These are phyloP conservation scores for Odocoileus virginianus DNA, from an alignment of 2,113 vertebrate genomes.

Conservation along the genomic window DNA sequence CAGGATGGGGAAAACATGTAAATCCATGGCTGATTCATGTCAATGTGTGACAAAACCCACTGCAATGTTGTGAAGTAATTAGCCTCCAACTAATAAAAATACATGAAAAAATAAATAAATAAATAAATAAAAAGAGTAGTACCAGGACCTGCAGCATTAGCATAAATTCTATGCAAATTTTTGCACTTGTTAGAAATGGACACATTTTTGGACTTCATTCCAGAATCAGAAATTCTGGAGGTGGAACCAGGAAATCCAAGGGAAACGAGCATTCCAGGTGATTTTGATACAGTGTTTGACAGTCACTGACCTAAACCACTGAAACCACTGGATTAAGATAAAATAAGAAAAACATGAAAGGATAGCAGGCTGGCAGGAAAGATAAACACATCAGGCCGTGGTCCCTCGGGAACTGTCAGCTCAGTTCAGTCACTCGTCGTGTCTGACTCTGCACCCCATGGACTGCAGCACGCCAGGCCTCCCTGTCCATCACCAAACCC, in stretches of 20 bases:
- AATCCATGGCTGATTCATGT: too few relatives aligned
- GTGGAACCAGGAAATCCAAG: background rate
- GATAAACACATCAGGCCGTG: background rate
- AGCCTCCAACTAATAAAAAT: too few relatives aligned
- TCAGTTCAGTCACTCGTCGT: fast-evolving
- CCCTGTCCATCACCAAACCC: background rate
- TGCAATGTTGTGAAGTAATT: too few relatives aligned
- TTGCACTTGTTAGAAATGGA: background rate
- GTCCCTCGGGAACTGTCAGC: too few relatives aligned
- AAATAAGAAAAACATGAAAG: background rate
- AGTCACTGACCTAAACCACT: background rate
- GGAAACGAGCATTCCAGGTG: background rate
- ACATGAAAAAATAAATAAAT: too few relatives aligned
- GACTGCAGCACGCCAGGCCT: background rate
- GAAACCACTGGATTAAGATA: background rate
- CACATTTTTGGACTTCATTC: background rate
- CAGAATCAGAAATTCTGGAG: background rate
- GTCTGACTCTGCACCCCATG: background rate
- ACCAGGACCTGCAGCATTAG: fast-evolving
- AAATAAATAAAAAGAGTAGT: background rate
- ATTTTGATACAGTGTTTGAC: background rate
- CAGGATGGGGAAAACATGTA: too few relatives aligned
- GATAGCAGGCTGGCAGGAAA: background rate
- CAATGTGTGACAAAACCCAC: too few relatives aligned
- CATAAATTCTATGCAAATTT: background rate